Base-by-base conservation (phyloP, 2,797 vertebrate genomes). In the Diplodus puntazzo region DNA sequence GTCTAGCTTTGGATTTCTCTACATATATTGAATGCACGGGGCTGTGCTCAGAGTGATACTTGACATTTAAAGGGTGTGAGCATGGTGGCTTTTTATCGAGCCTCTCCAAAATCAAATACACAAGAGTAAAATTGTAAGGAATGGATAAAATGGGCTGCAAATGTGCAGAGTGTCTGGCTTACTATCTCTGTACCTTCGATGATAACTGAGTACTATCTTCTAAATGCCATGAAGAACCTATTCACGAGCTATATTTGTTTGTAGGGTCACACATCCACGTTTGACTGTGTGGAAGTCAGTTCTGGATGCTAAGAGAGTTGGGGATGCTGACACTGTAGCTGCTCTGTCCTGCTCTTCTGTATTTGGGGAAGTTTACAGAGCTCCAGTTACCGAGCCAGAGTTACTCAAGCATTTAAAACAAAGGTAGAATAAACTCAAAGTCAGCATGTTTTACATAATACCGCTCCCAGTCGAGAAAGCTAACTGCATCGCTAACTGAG, bases 11-110 rank as follows among this genome's bases (percentile, higher is more conserved):
- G 21, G 6, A 17, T 23, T 52, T 50, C 53, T 25, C 14, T 34
- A 34, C 11, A 42, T 8, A 42, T 42, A 30, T n/a, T 58, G 53
- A 50, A 50, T 25, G 61, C 53, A 23, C 2, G 5, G 34, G 8
- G 30, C 25, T 46, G 27, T 10, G 21, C 16, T 27, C 48, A 39
- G 23, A 54, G 42, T 21, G 20, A 64, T 48, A 23, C 20, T 17
- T 63, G 59, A 54, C 49, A 30, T 72, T 61, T 62, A 17, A 17
- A n/a, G 6, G 43, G 34, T 42, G 16, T 20, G n/a, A 52, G 67
- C 16, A 3, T 42, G 64, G 39, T 39, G 39, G 39, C 39, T 11
- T 59, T 49, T 59, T 18, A 30, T 64, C 16, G 10, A 14, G 45
- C 30, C 34, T 27, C 43, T 52, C n/a, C 8, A 65, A 66, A 54